Conservation (phyloP, 2,797 vertebrate genomes). For the Sciurus vulgaris region DNA sequence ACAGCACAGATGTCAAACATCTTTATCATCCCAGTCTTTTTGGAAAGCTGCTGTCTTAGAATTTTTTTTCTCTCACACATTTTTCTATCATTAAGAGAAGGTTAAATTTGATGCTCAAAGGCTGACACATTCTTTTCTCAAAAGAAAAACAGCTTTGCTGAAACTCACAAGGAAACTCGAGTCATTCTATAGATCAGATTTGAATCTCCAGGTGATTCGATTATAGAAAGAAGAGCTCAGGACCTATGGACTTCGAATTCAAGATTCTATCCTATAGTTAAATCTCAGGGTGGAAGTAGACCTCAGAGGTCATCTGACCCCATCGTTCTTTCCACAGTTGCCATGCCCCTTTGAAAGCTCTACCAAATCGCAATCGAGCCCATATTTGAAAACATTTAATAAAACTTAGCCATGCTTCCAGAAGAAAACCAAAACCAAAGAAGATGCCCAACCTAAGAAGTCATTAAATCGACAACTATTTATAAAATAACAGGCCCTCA, state of each 20-base stretch:
- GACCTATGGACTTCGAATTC: background rate
- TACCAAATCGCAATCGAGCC: background rate
- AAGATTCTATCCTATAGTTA: background rate
- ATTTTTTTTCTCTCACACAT: background rate
- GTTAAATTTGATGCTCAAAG: background rate
- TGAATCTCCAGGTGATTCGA: background rate
- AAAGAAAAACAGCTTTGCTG: slow-evolving; percentile 25
- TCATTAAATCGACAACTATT: background rate
- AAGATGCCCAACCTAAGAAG: background rate
- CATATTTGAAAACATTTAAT: background rate
- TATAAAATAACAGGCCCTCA: background rate
- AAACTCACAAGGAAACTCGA: background rate
- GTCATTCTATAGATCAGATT: background rate
- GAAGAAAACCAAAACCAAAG: background rate
- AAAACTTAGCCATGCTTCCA: background rate
- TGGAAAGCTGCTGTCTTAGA: background rate
- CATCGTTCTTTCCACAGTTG: background rate
- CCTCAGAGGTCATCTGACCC: background rate
- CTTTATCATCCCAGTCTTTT: background rate
- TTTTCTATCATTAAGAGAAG: slow-evolving; percentile 18
- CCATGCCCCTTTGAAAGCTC: background rate
- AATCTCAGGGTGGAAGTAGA: slow-evolving; percentile 8
- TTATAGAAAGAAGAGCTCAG: slow-evolving; percentile 14
- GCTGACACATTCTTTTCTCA: background rate
- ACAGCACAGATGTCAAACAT: background rate